phyloP scores from a whole-genome alignment of 2,113 vertebrate genomes.

The Rhabdomys dilectus region DNA sequence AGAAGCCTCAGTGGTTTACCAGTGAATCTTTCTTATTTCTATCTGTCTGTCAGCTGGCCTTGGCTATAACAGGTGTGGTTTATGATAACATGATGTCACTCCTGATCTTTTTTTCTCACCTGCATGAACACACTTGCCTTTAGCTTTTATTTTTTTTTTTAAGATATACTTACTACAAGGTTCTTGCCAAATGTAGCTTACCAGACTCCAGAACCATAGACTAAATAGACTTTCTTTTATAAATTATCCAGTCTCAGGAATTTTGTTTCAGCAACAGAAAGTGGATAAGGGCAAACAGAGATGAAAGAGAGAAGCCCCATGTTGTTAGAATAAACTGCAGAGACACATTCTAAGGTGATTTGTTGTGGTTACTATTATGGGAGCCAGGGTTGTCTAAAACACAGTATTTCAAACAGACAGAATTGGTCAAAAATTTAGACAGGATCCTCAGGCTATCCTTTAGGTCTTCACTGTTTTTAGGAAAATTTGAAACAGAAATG shows the following conservation, averaged over 20 bases:
- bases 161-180: not conserved
- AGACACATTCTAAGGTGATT: not conserved
- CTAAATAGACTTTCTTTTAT: not conserved
- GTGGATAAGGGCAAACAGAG: not conserved
- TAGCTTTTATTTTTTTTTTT: not conserved
- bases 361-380: not conserved
- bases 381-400: not conserved
- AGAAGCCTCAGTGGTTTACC: not conserved
- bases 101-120: not conserved
- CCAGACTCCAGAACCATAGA: not conserved
- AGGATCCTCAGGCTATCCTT: not conserved
- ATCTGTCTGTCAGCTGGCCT: not conserved
- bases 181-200: not conserved
- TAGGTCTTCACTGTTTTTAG: not conserved
- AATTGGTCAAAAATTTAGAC: not conserved
- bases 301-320: not conserved
- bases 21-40: not conserved
- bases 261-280: not conserved
- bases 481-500: not conserved
- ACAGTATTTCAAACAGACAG: not conserved
- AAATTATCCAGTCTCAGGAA: not conserved
- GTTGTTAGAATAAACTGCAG: not conserved
- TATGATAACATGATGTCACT: not conserved
- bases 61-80: not conserved
- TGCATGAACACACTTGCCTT: not conserved